These are phyloP conservation scores for Procavia capensis DNA, from an alignment of 2,113 vertebrate species.

Conservation along the genomic window DNA sequence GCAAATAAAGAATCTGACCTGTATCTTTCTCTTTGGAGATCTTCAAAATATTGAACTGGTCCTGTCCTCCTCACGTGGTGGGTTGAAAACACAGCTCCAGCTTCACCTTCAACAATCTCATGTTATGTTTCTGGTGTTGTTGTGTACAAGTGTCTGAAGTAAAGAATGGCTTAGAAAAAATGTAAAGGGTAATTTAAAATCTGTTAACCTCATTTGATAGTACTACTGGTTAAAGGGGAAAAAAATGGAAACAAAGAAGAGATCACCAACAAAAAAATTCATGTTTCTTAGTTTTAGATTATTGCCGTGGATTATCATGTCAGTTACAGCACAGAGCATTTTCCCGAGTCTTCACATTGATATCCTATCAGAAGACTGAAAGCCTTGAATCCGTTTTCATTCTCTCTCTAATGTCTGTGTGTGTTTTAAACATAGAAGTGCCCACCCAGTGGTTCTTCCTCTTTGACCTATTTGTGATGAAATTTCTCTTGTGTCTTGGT, in stretches of 20 bases:
- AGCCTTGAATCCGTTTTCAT: conserved; percentile 33
- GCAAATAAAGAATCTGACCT: not conserved
- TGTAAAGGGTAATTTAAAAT: not conserved
- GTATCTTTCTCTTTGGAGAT: not conserved
- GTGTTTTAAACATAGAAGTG: not conserved
- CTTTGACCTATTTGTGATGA: conserved; percentile 42
- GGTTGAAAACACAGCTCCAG: not conserved
- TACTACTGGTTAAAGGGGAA: not conserved
- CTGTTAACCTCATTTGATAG: not conserved
- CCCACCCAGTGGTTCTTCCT: conserved; percentile 16
- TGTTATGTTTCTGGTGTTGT: conserved; percentile 8
- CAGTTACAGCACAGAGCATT: not conserved
- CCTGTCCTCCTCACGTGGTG: not conserved
- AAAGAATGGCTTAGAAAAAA: not conserved
- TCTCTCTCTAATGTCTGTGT: not conserved
- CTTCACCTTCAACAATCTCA: not conserved
- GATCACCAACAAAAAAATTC: not conserved
- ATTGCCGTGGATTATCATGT: conserved; percentile 26
- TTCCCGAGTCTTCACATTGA: not conserved
- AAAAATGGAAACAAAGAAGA: not conserved
- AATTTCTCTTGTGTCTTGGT: not conserved
- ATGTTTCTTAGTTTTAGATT: not conserved
- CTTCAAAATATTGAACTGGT: not conserved
- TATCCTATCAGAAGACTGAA: not conserved
- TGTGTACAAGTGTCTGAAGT: not conserved